Evolutionary conservation across 2,888 invertebrate genomes (phyloP), one percentile per base, ranked within the genome.

Genomic region (Caenorhabditis panamensis): DNA sequence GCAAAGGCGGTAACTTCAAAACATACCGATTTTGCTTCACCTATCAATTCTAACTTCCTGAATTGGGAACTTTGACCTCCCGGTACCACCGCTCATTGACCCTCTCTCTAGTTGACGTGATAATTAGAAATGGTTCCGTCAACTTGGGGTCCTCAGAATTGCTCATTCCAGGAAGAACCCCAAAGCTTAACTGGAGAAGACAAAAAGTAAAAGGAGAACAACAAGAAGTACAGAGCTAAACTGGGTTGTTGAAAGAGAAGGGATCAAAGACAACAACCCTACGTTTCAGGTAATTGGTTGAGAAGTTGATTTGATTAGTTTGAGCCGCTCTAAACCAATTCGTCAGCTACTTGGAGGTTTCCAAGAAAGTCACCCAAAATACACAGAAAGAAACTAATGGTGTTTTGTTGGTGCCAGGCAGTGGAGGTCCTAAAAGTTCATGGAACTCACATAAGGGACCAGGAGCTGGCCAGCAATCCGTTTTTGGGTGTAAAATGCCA

Each of bases 351-450:
- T n/a, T n/a, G n/a, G n/a, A n/a, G n/a, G n/a, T n/a, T n/a, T n/a
- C n/a, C n/a, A n/a, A n/a, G n/a, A n/a, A n/a, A n/a, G n/a, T n/a
- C n/a, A n/a, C n/a, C n/a, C n/a, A 36, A 11, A 36, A 36, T 5
- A 36, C 6, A 11, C 36, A 11, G 11, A 18, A 47, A n/a, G 47
- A 47, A 20, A 9, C 2, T 2, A 47, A 47, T 36, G 5, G 5
- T 47, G 47, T 47, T 47, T 47, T 47, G n/a, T 47, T 47, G 47
- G 47, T 47, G 47, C 20, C 18, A 47, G 18, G 5, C 47, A 16
- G 47, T 47, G 47, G 5, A 20, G 11, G 47, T n/a, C 47, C 18
- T 9, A 36, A 11, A 11, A 5, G 6, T 11, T 36, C 36, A 8
- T 11, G 6, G 36, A 11, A n/a, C n/a, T n/a, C n/a, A n/a, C n/a